Base-by-base conservation (phyloP, 2,888 invertebrate species). In the Eucera pruinosa region DNA sequence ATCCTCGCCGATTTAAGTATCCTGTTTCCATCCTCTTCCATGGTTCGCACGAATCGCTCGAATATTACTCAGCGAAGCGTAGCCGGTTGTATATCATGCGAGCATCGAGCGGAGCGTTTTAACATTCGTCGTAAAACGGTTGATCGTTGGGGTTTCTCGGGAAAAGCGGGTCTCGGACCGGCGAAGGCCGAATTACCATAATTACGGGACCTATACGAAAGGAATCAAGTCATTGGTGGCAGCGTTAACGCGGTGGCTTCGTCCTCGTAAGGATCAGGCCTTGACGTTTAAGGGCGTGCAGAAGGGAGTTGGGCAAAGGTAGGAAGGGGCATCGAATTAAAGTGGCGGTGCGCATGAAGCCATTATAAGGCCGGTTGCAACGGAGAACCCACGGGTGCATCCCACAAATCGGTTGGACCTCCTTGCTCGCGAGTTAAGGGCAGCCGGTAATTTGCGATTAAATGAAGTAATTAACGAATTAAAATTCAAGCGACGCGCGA, bases 401-500 rank as follows among this genome's bases (percentile, higher is more conserved):
- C 73, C 73, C 78, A 62, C 78, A 82, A 81, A 78, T 81, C 78
- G 81, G 73, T 52, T 50, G 50, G 70, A 76, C 74, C 76, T 77
- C 74, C 71, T 81, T 83, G 76, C 81, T 77, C 62, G 80, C 73
- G 71, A 83, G 76, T 81, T 81, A 79, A 80, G 79, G 78, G 60
- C 73, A 67, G 65, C 66, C 81, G 67, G 79, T 80, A 81, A 86
- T 87, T 88, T 87, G 82, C 86, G 84, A 88, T 88, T 86, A 85
- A 88, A 87, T 87, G 85, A 88, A 89, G 89, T 88, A 89, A 89
- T 89, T 86, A 87, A 83, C 78, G 82, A 81, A 88, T 89, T 88
- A 84, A 89, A 89, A 89, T 89, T 89, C 89, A 85, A 82, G 70
- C 71, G 80, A 80, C 88, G 88, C 82, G 66, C 75, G 72, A 39